Percentiles rank a stretch among this genome's conserved stretches.
These are phyloP conservation scores for Brachionus asplanchnoidis DNA, from an alignment of 1,140 invertebrate genomes.

Conservation along the genomic window DNA sequence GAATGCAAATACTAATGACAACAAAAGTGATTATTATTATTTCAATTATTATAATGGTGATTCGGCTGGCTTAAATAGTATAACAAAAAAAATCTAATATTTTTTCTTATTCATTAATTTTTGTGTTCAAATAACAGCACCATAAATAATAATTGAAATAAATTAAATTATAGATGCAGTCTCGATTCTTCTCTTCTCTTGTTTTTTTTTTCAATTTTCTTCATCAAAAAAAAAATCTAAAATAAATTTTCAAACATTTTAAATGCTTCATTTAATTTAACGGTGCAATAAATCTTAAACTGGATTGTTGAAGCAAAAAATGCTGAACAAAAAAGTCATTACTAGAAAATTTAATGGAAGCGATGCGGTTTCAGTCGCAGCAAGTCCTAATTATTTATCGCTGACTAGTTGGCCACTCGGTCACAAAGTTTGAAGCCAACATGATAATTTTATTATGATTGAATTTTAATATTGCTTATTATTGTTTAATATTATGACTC, in stretches of 20 bases:
- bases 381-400: constrained; percentile 17
- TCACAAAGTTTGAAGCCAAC: not conserved
- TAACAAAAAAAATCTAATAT: constrained; percentile 14
- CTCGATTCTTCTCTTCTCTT: not conserved
- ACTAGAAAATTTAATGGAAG: not conserved
- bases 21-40: not conserved
- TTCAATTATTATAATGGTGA: constrained; percentile 24
- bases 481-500: constrained; percentile 6
- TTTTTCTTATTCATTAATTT: constrained; percentile 37
- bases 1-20: constrained; percentile 15
- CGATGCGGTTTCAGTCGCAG: constrained; percentile 2
- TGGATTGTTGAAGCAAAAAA: constrained; percentile 8
- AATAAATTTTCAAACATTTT: constrained; percentile 22
- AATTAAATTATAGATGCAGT: constrained; percentile 37
- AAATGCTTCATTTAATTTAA: constrained; percentile 39
- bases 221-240: not conserved
- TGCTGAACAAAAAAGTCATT: not conserved
- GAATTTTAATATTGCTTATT: not conserved
- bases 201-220: not conserved
- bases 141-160: constrained; percentile 41
- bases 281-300: constrained; percentile 32
- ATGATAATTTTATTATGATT: constrained; percentile 12
- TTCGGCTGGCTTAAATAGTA: constrained; percentile 31
- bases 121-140: constrained; percentile 38
- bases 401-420: not conserved